Evolutionary conservation across 2,888 invertebrate species (phyloP).

Genomic region (Petrolisthes cinctipes): DNA sequence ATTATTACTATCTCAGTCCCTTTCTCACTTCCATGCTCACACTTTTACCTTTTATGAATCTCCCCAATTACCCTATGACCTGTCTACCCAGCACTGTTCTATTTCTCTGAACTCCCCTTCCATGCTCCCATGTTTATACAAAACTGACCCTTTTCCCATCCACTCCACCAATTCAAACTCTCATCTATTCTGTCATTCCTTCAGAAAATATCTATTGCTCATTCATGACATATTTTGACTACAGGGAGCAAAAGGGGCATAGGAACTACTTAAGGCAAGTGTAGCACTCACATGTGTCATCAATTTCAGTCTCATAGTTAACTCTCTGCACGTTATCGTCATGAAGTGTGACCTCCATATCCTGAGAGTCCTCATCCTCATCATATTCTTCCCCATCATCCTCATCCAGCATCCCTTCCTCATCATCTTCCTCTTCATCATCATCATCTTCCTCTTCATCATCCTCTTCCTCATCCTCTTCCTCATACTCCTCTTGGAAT

Average conservation of each 20-base stretch:
- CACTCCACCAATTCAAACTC: too few relatives aligned
- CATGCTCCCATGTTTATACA: too few relatives aligned
- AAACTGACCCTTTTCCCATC: too few relatives aligned
- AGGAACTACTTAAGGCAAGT: background rate
- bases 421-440: slow-evolving; percentile 26
- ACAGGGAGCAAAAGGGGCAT: background rate
- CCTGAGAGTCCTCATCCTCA: slow-evolving; percentile 42
- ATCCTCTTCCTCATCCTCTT: slow-evolving; percentile 44
- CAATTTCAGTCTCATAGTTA: slow-evolving; percentile 10
- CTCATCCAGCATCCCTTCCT: slow-evolving; percentile 7
- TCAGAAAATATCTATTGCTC: too few relatives aligned
- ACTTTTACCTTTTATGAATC: too few relatives aligned
- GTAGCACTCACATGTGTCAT: slow-evolving; percentile 43
- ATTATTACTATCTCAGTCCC: too few relatives aligned
- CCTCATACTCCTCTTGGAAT: slow-evolving; percentile 46
- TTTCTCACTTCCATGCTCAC: too few relatives aligned
- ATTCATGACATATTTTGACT: background rate
- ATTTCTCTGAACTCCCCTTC: too few relatives aligned
- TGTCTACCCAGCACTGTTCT: too few relatives aligned
- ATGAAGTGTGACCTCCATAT: slow-evolving; percentile 10
- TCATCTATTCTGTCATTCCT: too few relatives aligned
- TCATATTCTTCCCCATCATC: slow-evolving; percentile 32
- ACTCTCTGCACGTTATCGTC: background rate
- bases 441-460: slow-evolving; percentile 40
- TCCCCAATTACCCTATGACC: too few relatives aligned